Evolutionary conservation across 2,113 vertebrate species (phyloP).

Genomic region (Hyperopisus bebe): DNA sequence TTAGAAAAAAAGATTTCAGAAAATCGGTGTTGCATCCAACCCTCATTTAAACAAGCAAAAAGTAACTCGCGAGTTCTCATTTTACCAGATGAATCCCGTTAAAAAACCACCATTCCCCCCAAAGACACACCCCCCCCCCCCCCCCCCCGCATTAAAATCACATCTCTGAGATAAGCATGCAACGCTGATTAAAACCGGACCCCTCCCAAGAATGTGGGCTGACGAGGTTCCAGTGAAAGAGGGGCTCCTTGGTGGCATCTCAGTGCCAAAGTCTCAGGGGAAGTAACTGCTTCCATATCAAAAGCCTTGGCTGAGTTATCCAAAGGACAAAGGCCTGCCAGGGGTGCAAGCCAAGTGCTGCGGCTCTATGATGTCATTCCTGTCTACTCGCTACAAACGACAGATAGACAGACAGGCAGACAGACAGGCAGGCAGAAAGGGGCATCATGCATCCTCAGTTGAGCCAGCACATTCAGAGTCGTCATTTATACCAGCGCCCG

Average conservation of each 20-base stretch:
- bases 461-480: conserved; percentile 49
- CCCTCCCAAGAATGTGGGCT: neutral
- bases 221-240: neutral
- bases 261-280: conserved; percentile 32
- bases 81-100: neutral
- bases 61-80: neutral
- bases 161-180: neutral
- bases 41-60: conserved; percentile 4
- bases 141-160: neutral
- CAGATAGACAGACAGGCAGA: neutral
- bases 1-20: neutral
- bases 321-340: conserved; percentile 38
- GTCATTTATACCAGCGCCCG: conserved; percentile 47
- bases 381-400: neutral
- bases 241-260: conserved; percentile 32
- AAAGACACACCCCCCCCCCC: neutral
- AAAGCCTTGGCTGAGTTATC: conserved; percentile 34
- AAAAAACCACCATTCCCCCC: neutral
- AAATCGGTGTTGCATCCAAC: neutral
- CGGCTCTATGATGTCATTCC: conserved; percentile 45
- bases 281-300: conserved; percentile 26
- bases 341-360: conserved; percentile 23
- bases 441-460: conserved; percentile 33
- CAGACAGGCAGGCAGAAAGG: conserved; percentile 20
- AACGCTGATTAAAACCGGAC: neutral